phyloP scores from a whole-genome alignment of 92 coral and sea anemone species.

The Phenganax subtilis region DNA sequence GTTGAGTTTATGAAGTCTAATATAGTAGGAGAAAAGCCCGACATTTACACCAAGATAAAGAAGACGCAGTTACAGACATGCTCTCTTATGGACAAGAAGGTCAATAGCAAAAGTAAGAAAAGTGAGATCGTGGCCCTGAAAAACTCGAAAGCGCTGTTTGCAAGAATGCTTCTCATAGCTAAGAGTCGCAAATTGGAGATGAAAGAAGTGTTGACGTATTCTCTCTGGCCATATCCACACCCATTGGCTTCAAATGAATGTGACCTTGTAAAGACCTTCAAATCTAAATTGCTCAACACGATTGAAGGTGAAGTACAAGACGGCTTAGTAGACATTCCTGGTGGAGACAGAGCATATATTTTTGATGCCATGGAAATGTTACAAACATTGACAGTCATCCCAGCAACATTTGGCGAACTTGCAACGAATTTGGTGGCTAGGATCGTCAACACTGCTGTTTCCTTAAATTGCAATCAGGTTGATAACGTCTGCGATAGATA shows the following conservation, averaged over 20 bases:
- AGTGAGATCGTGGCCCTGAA: not conserved
- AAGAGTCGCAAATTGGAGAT: conserved; percentile 53
- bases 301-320: not conserved
- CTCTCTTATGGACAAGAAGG: not conserved
- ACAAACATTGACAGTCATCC: not conserved
- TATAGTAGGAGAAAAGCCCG: not conserved
- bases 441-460: not conserved
- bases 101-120: not conserved
- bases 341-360: not conserved
- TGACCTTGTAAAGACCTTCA: conserved; percentile 44
- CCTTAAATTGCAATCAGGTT: not conserved
- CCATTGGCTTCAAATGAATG: conserved; percentile 53
- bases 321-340: not conserved
- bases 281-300: conserved; percentile 39
- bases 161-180: conserved; percentile 48
- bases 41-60: not conserved
- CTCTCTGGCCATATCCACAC: conserved; percentile 51
- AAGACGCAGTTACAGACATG: not conserved
- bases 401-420: not conserved
- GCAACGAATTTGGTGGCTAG: not conserved
- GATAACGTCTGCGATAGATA: not conserved
- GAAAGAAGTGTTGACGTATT: conserved; percentile 45
- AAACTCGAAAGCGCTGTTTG: conserved; percentile 39
- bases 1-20: not conserved
- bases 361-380: not conserved